phyloP scores from a whole-genome alignment of 2,888 invertebrate species.

The Apodemia duryi region DNA sequence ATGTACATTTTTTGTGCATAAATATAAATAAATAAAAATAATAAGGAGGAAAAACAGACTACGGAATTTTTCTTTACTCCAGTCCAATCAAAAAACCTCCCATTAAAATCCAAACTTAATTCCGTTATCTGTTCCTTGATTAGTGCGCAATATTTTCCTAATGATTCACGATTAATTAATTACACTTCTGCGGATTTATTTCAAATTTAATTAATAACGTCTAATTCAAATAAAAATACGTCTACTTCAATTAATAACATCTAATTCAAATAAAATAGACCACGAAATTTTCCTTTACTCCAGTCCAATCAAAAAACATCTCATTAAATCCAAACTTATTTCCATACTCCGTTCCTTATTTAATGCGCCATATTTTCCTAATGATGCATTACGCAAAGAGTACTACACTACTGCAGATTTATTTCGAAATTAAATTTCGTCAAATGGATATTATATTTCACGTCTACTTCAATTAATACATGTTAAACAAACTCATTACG shows the following conservation, averaged over 20 bases:
- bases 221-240: no score
- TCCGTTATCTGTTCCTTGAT: not conserved
- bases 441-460: not conserved
- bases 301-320: not conserved
- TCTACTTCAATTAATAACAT: no score
- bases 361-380: not conserved
- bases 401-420: not conserved
- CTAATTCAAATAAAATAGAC: no score
- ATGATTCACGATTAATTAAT: not conserved
- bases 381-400: conserved; percentile 5
- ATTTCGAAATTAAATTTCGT: conserved; percentile 9
- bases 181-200: not conserved
- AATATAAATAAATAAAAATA: no score
- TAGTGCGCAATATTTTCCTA: not conserved
- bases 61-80: no score
- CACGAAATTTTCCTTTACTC: no score
- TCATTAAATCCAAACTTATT: conserved; percentile 2
- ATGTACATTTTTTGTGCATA: no score
- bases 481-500: not conserved
- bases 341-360: not conserved
- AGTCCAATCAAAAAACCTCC: not conserved
- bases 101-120: not conserved
- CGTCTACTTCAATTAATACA: not conserved
- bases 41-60: no score
- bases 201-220: not conserved